These are phyloP conservation scores for Diarsia mendica DNA, from an alignment of 2,888 invertebrate species.

Conservation along the genomic window DNA sequence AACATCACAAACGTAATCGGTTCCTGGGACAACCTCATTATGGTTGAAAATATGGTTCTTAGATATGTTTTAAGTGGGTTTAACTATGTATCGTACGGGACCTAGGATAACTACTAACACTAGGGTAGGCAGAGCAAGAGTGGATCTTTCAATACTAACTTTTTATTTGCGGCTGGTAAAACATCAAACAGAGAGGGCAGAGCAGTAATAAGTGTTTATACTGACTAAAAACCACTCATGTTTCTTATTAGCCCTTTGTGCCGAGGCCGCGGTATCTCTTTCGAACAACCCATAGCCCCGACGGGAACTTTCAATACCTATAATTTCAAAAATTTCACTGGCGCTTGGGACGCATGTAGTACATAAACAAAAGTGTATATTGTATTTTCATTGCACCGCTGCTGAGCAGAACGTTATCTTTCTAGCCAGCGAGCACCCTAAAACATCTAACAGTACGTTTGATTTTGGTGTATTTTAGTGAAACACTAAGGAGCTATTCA, in stretches of 20 bases:
- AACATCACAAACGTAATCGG: constrained; percentile 24
- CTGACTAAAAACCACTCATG: too few species aligned
- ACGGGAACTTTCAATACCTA: not conserved
- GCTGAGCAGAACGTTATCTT: too few species aligned
- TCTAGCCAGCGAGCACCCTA: not conserved
- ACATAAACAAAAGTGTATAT: not conserved
- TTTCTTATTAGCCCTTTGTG: too few species aligned
- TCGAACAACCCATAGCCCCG: too few species aligned
- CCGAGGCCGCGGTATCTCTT: too few species aligned
- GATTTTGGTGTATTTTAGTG: not conserved
- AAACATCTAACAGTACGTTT: not conserved
- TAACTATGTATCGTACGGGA: not conserved
- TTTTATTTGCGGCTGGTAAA: too few species aligned
- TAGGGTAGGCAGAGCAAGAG: too few species aligned
- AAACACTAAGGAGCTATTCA: not conserved
- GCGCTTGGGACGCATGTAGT: not conserved
- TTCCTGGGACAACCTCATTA: constrained; percentile 28
- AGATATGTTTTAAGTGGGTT: not conserved
- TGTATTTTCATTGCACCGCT: not conserved
- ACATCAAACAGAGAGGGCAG: too few species aligned
- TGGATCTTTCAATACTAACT: too few species aligned
- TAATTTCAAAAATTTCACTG: not conserved
- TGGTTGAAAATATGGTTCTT: constrained; percentile 5
- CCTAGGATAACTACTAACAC: too few species aligned
- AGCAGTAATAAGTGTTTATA: too few species aligned